A percentile compares a stretch with the other conserved stretches of the same genome.
Evolutionary conservation across 2,888 invertebrate species (phyloP).

Genomic region (Arrhopalites spinosus): DNA sequence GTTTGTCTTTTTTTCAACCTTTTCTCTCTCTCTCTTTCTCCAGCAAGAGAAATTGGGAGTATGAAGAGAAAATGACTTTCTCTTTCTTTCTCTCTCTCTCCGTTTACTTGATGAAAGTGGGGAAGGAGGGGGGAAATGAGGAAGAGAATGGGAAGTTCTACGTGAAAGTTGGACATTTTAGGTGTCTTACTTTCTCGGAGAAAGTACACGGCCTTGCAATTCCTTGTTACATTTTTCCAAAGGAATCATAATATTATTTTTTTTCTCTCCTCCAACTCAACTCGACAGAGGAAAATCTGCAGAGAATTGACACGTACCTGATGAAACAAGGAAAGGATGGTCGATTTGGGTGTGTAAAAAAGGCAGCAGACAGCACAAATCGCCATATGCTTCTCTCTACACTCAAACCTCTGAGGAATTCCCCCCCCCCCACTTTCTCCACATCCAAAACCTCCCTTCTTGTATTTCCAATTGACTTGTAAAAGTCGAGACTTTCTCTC

Average conservation of each 20-base stretch:
- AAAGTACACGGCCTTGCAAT: too few relatives aligned
- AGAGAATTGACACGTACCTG: conserved; percentile 27
- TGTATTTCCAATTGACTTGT: too few relatives aligned
- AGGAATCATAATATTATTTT: not conserved
- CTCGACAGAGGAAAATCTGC: not conserved
- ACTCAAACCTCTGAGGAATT: not conserved
- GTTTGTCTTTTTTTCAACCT: too few relatives aligned
- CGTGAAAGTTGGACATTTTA: not conserved
- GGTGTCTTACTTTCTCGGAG: not conserved
- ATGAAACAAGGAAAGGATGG: conserved; percentile 24
- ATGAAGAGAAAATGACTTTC: too few relatives aligned
- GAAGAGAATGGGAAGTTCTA: not conserved
- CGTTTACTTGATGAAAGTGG: not conserved
- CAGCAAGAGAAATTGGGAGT: too few relatives aligned
- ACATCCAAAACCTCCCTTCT: too few relatives aligned
- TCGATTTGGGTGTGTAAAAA: conserved; percentile 3
- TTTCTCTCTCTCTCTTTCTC: too few relatives aligned
- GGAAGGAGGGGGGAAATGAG: not conserved
- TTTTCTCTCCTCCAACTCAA: not conserved
- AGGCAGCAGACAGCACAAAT: not conserved
- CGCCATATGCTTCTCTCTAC: too few relatives aligned
- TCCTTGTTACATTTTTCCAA: too few relatives aligned
- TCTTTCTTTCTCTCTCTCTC: not conserved
- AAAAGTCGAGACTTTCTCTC: too few relatives aligned
- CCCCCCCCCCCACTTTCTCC: too few relatives aligned